These are phyloP conservation scores for Melanogrammus aeglefinus DNA, from an alignment of 2,797 vertebrate species.

Conservation along the genomic window DNA sequence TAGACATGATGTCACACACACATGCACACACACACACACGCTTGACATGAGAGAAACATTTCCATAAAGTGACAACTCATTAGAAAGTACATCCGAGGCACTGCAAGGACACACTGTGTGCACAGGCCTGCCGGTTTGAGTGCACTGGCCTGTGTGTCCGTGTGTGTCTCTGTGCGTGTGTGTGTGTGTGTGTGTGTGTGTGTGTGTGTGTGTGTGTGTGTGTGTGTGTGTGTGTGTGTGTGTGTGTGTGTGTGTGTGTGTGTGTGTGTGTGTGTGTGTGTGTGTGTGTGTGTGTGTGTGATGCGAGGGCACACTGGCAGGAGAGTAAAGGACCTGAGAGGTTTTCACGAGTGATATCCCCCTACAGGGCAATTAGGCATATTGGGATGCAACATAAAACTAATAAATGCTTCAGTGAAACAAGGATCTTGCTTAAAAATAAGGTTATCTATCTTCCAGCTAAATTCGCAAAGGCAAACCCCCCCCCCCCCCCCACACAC, in stretches of 20 bases:
- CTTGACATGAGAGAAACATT: slow-evolving; percentile 7
- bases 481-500: neutral
- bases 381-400: slow-evolving; percentile 31
- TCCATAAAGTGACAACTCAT: slow-evolving; percentile 40
- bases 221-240: neutral
- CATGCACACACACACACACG: slow-evolving; percentile 17
- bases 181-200: neutral
- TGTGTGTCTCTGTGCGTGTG: neutral
- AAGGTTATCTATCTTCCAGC: slow-evolving; percentile 22
- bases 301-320: neutral
- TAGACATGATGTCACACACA: slow-evolving; percentile 21
- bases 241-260: neutral
- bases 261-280: neutral
- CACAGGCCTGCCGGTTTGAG: neutral
- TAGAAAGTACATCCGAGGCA: slow-evolving; percentile 26
- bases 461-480: slow-evolving; percentile 10
- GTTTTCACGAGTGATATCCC: slow-evolving; percentile 25
- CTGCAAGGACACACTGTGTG: slow-evolving; percentile 29
- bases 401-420: slow-evolving; percentile 21
- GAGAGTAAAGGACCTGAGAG: slow-evolving; percentile 3
- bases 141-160: neutral
- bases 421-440: slow-evolving; percentile 9
- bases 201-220: neutral
- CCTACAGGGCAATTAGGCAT: slow-evolving; percentile 34
- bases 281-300: neutral